Conservation (phyloP, 2,888 invertebrate genomes). For the Spisula solida region DNA sequence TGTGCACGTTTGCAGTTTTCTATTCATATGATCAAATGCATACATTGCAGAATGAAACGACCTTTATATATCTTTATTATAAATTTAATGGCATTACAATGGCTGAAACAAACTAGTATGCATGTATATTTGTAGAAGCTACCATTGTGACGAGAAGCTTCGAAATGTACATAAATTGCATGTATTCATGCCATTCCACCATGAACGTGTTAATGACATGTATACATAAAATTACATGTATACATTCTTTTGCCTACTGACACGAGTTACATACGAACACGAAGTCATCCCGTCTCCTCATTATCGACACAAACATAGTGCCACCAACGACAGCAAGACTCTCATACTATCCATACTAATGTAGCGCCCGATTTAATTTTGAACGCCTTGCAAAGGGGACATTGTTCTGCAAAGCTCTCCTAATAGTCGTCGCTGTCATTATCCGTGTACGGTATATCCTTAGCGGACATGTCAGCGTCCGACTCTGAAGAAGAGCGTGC, state of each 20-base stretch:
- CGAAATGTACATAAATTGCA: too few species aligned
- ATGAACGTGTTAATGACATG: too few species aligned
- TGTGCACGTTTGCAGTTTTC: too few species aligned
- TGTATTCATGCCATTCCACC: too few species aligned
- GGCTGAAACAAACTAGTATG: too few species aligned
- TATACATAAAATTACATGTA: too few species aligned
- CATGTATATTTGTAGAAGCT: too few species aligned
- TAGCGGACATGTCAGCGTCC: constrained; percentile 2
- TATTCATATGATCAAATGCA: too few species aligned
- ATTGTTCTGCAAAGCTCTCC: constrained; percentile 11
- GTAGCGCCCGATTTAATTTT: background rate
- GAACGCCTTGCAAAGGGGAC: constrained; percentile 2
- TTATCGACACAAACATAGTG: constrained; percentile 2
- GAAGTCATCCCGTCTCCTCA: background rate
- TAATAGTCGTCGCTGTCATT: constrained; percentile 36
- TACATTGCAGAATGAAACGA: too few species aligned
- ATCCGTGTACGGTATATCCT: constrained; percentile 31
- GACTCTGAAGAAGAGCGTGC: background rate
- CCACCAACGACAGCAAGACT: constrained; percentile 19
- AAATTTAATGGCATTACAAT: too few species aligned
- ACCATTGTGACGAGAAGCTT: too few species aligned
- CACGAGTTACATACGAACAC: constrained; percentile 26
- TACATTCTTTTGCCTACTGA: background rate
- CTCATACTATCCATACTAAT: background rate
- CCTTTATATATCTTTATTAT: too few species aligned